phyloP scores from a whole-genome alignment of 2,113 vertebrate genomes.

The Cyphomyrus discorhynchus region DNA sequence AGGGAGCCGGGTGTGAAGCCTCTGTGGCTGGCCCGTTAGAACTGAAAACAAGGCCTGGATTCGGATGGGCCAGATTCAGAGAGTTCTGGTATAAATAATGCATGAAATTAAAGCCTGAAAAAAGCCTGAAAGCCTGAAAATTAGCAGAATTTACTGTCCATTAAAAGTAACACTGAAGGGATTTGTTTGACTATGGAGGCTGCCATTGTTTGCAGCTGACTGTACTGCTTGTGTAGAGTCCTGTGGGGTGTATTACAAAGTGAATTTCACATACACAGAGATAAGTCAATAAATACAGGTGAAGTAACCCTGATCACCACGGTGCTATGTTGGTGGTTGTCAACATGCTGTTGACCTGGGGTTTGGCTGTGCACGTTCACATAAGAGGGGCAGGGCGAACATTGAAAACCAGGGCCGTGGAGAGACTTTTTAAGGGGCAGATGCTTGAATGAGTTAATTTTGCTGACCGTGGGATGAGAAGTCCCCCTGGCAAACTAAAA shows the following conservation, averaged over 20 bases:
- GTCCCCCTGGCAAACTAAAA: not conserved
- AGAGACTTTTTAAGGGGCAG: not conserved
- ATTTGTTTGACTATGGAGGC: not conserved
- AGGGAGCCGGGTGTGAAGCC: no score
- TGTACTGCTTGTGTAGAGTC: not conserved
- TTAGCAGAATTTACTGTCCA: not conserved
- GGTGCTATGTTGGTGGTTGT: not conserved
- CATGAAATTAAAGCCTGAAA: not conserved
- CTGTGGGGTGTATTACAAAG: not conserved
- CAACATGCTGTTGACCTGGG: not conserved
- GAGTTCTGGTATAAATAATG: not conserved
- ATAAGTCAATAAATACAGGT: not conserved
- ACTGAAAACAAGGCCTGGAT: no score
- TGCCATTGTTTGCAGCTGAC: not conserved
- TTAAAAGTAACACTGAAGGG: not conserved
- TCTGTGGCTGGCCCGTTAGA: no score
- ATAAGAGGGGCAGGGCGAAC: not conserved
- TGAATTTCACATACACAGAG: not conserved
- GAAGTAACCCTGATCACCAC: not conserved
- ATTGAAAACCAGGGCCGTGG: not conserved
- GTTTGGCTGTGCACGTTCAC: not conserved
- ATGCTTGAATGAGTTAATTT: not conserved
- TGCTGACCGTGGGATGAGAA: not conserved
- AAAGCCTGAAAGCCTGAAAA: not conserved
- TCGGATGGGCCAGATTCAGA: no score